Evolutionary conservation across 2,113 vertebrate genomes (phyloP).

Genomic region (Eurystomus gularis): DNA sequence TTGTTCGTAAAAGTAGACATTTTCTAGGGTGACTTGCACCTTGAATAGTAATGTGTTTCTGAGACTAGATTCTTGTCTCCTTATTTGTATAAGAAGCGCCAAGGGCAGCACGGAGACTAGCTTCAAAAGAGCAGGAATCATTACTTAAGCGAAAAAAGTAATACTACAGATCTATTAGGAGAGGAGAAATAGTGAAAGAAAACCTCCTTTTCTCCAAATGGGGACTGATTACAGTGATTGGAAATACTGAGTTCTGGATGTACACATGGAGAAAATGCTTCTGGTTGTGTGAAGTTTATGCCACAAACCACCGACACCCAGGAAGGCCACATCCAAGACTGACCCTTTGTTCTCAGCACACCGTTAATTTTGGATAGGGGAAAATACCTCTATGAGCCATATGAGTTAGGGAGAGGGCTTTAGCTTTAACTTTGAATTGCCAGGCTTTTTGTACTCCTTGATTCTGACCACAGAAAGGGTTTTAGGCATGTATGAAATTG

Average conservation of each 20-base stretch:
- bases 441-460: neutral
- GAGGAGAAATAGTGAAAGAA: neutral
- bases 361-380: neutral
- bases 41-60: neutral
- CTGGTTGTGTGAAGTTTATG: neutral
- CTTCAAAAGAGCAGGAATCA: neutral
- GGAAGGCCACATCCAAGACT: neutral
- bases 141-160: neutral
- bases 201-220: neutral
- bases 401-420: neutral
- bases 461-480: neutral
- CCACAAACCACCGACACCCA: neutral
- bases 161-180: neutral
- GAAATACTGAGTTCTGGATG: neutral
- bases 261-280: neutral
- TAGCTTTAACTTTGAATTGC: neutral
- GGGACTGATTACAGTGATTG: neutral
- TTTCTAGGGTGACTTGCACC: neutral
- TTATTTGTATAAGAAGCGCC: neutral
- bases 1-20: neutral
- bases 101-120: neutral
- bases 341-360: neutral
- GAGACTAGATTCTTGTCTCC: neutral
- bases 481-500: neutral
- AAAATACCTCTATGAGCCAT: neutral